Base-by-base conservation (phyloP, 2,888 invertebrate species). In the Caenorhabditis zanzibari region DNA sequence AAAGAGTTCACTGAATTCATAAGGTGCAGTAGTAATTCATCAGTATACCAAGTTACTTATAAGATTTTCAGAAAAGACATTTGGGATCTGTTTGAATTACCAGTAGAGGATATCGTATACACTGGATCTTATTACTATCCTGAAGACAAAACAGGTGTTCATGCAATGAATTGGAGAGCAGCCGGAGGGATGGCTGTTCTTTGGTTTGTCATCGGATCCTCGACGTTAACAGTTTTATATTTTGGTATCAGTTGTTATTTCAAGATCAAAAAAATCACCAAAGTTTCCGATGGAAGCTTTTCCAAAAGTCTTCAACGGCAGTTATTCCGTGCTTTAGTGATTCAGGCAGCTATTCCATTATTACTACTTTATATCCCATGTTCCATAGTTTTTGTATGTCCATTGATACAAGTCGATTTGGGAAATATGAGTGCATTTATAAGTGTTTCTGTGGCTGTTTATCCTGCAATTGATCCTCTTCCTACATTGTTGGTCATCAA, bases 351-450 rank as follows among this genome's bases (percentile, higher is more conserved):
- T 22, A 61, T 77, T 44, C 77, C 77, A 6, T 38, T 69, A 4
- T 35, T 77, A 16, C 61, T 77, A n/a, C 63, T 77, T n/a, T 77
- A 77, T 63, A 77, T 71, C n/a, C 77, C 77, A 16, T 71, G 69
- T 14, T 69, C 77, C n/a, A 44, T 77, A 38, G 71, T 77, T 7
- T 77, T 77, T 35, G 41, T 71, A 9, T 77, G 71, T 14, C 77
- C 77, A 0, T n/a, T 77, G 10, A 54, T 77, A 9, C 69, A 71
- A 22, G 56, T 77, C 14, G 71, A 77, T 19, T 35, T 71, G 26
- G 77, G 77, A 5, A 63, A 63, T 47, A 63, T 56, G 32, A 77
- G 77, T 61, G 77, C 71, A 0, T 71, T 77, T n/a, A 77, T 77
- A 44, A 77, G 61, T 22, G 77, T 71, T 14, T 77, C 71, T 6